phyloP scores from a whole-genome alignment of 1,140 invertebrate genomes.

The Melitaea cinxia region DNA sequence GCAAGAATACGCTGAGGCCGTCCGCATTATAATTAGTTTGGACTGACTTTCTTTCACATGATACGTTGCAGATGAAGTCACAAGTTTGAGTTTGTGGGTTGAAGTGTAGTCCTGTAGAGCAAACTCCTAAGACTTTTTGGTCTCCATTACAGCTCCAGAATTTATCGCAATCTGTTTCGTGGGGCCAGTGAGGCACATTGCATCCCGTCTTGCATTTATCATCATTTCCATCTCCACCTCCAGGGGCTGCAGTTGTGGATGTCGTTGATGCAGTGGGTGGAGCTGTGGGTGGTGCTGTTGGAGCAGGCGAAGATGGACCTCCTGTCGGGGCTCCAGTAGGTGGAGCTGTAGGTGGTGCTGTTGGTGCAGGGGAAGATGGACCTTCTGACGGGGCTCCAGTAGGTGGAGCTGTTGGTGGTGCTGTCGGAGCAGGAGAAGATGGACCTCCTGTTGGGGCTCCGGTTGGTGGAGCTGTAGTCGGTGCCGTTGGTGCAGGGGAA shows the following conservation, averaged over 20 bases:
- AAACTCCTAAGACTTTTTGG: constrained; percentile 68
- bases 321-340: background rate
- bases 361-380: background rate
- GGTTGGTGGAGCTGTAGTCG: too few relatives aligned
- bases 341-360: background rate
- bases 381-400: too few relatives aligned
- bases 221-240: constrained; percentile 18
- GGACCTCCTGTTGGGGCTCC: too few relatives aligned
- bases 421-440: too few relatives aligned
- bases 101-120: constrained; percentile 82
- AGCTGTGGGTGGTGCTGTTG: background rate
- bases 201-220: constrained; percentile 43
- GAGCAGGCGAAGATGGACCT: background rate
- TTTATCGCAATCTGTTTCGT: constrained; percentile 81
- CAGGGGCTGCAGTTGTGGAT: constrained; percentile 12
- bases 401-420: too few relatives aligned
- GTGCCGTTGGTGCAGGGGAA: too few relatives aligned
- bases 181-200: constrained; percentile 63
- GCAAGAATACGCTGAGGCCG: constrained; percentile 55
- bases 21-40: constrained; percentile 36
- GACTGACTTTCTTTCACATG: constrained; percentile 39
- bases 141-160: constrained; percentile 82
- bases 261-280: background rate
- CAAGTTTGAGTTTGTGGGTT: constrained; percentile 65
- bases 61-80: constrained; percentile 57